A percentile compares a stretch with the other conserved stretches of the same genome.
Evolutionary conservation across 2,888 invertebrate genomes (phyloP).

Genomic region (Antheraea assamensis): DNA sequence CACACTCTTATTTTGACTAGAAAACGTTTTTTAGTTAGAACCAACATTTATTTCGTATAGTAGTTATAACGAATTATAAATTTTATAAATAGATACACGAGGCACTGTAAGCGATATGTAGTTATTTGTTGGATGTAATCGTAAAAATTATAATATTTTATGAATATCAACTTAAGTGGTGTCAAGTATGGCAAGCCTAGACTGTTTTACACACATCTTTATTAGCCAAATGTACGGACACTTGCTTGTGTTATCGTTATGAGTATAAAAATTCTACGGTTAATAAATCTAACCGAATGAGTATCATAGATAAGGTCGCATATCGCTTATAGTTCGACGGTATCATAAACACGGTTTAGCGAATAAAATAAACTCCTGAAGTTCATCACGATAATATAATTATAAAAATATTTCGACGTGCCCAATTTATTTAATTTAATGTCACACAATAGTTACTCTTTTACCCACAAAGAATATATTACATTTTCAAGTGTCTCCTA

Average conservation of each 20-base stretch:
- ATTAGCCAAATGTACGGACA: neutral
- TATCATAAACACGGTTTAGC: neutral
- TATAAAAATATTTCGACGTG: neutral
- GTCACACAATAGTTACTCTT: no score
- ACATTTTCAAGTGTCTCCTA: neutral
- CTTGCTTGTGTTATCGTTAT: neutral
- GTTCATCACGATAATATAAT: neutral
- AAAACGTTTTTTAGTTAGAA: slow-evolving; percentile 1
- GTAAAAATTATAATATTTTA: neutral
- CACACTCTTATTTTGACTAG: slow-evolving; percentile 10
- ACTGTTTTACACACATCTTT: neutral
- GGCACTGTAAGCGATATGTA: neutral
- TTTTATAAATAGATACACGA: neutral
- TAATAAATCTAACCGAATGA: neutral
- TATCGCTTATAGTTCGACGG: neutral
- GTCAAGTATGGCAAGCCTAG: neutral
- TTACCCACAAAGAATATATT: neutral
- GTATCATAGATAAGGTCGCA: neutral
- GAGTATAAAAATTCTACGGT: neutral
- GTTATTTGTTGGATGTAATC: neutral
- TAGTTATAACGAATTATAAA: neutral
- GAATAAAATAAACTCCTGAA: neutral
- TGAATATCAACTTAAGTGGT: neutral
- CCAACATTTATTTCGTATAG: neutral
- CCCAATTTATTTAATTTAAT: no score